Percentiles rank a stretch among this genome's conserved stretches.
phyloP scores from a whole-genome alignment of 2,113 vertebrate genomes.

The Gallinago undulata region DNA sequence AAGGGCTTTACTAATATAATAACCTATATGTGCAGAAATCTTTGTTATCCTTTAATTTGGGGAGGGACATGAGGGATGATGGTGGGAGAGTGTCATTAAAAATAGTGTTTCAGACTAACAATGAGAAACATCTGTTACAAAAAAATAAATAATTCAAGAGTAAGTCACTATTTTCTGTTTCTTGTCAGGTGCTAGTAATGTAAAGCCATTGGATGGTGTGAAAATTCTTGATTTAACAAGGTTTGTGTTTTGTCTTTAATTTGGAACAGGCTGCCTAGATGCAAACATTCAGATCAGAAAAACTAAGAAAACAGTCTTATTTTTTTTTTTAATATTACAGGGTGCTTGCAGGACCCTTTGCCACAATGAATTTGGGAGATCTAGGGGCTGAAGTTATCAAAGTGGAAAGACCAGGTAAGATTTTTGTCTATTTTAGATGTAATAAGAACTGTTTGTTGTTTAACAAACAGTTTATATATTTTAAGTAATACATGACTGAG shows the following conservation, averaged over 20 bases:
- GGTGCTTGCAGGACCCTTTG: constrained; percentile 93
- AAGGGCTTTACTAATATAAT: neutral
- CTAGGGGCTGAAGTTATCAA: constrained; percentile 96
- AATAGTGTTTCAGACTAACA: neutral
- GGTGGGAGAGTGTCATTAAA: neutral
- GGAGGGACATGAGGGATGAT: neutral
- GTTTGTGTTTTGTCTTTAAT: constrained; percentile 65
- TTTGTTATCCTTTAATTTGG: neutral
- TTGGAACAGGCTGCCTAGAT: neutral
- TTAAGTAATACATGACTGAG: neutral
- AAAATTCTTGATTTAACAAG: constrained; percentile 87
- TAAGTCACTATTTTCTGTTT: constrained; percentile 52
- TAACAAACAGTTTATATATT: neutral
- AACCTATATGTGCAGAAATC: neutral
- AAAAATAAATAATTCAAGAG: neutral
- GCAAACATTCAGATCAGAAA: neutral
- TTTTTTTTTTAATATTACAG: constrained; percentile 68
- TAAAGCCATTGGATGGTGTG: constrained; percentile 82
- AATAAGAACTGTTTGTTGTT: neutral
- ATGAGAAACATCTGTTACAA: neutral
- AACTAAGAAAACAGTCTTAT: neutral
- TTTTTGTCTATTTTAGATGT: neutral
- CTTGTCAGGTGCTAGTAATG: constrained; percentile 50
- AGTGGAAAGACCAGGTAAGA: constrained; percentile 90
- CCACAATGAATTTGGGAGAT: constrained; percentile 96